Evolutionary conservation across 1,140 invertebrate species (phyloP).

Genomic region (Drosophila navojoa): DNA sequence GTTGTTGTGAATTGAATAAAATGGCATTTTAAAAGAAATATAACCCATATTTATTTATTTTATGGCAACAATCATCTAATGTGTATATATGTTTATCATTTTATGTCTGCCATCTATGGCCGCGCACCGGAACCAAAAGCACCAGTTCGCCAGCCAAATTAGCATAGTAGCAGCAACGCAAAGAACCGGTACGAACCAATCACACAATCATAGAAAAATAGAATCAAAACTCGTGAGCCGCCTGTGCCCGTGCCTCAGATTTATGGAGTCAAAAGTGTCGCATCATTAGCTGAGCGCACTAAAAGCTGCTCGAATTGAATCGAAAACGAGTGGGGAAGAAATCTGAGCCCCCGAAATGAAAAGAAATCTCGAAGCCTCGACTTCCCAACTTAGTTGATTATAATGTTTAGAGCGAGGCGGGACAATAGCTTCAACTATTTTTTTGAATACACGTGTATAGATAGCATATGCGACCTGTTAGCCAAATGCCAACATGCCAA

Average conservation of each 20-base stretch:
- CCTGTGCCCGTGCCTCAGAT: slow-evolving; percentile 44
- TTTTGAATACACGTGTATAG: slow-evolving; percentile 18
- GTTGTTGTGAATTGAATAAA: slow-evolving; percentile 33
- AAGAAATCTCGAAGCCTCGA: too few relatives aligned
- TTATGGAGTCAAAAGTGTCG: slow-evolving; percentile 50
- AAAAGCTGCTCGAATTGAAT: slow-evolving; percentile 14
- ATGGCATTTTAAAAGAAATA: slow-evolving; percentile 47
- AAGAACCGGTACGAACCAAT: slow-evolving; percentile 35
- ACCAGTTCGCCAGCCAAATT: slow-evolving; percentile 38
- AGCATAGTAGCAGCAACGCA: slow-evolving; percentile 51
- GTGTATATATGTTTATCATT: slow-evolving; percentile 52
- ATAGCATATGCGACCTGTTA: slow-evolving; percentile 64
- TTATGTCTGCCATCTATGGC: slow-evolving; percentile 39
- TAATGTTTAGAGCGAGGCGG: slow-evolving; percentile 24
- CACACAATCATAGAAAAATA: slow-evolving; percentile 28
- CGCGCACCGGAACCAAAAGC: slow-evolving; percentile 66
- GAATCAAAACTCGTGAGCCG: slow-evolving; percentile 73
- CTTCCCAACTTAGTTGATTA: slow-evolving; percentile 19
- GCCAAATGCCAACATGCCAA: slow-evolving; percentile 18
- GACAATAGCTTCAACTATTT: slow-evolving; percentile 38
- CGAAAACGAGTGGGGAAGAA: neutral
- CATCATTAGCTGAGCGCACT: slow-evolving; percentile 28
- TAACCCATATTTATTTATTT: slow-evolving; percentile 49
- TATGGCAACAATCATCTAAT: slow-evolving; percentile 49
- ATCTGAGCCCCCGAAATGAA: too few relatives aligned